A percentile compares a stretch with the other conserved stretches of the same genome.
Evolutionary conservation across 2,113 vertebrate species (phyloP).

Genomic region (Dendrocopos noguchii): DNA sequence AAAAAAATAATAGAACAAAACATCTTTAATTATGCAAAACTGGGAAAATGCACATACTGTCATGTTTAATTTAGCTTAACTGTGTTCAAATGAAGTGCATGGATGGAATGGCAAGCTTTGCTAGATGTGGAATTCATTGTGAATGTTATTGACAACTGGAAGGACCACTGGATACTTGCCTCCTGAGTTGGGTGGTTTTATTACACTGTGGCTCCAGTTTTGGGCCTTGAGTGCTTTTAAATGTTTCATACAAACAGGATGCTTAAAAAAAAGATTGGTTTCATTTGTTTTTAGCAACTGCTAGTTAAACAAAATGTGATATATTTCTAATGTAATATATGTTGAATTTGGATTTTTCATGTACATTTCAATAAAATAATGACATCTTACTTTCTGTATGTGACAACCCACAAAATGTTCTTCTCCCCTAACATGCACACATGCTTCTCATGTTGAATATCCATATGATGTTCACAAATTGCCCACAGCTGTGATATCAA

Average conservation of each 20-base stretch:
- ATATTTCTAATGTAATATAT: neutral
- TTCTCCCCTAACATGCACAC: neutral
- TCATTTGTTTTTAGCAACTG: neutral
- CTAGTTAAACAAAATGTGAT: neutral
- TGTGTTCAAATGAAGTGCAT: neutral
- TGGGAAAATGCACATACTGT: neutral
- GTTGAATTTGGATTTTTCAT: neutral
- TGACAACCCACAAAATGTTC: neutral
- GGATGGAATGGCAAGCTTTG: neutral
- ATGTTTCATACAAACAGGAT: neutral
- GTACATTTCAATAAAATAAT: neutral
- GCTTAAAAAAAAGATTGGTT: neutral
- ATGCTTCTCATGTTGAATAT: neutral
- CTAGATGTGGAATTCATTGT: neutral
- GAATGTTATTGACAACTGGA: neutral
- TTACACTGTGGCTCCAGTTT: neutral
- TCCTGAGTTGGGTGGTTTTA: neutral
- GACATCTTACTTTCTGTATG: neutral
- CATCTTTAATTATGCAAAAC: neutral
- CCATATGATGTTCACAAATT: neutral
- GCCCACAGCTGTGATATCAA: neutral
- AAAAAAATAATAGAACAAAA: neutral
- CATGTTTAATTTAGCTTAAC: neutral
- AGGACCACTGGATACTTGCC: neutral
- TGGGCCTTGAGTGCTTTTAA: neutral